Percentiles rank a stretch among this genome's conserved stretches.
phyloP scores from a whole-genome alignment of 2,113 vertebrate species.

The Syngnathus scovelli region DNA sequence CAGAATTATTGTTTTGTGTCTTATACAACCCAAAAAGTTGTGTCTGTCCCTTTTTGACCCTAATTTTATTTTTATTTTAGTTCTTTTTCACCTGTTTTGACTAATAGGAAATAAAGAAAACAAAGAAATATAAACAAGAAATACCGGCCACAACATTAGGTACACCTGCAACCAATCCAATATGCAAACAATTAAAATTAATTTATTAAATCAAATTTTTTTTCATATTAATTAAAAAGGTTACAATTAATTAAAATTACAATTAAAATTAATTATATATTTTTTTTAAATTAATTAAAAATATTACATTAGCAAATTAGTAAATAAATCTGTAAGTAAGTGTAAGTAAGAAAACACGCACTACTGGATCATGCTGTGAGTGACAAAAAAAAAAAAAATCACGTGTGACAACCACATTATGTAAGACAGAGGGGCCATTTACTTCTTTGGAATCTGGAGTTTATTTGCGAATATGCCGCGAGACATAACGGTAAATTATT shows the following conservation, averaged over 20 bases:
- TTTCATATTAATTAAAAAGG: no score
- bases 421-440: slow-evolving; percentile 27
- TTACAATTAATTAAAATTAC: no score
- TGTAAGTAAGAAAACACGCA: no score
- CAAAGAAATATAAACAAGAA: no score
- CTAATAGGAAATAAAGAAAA: no score
- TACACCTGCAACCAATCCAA: not conserved
- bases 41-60: no score
- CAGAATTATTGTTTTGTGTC: no score
- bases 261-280: no score
- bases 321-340: not conserved
- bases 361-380: slow-evolving; percentile 3
- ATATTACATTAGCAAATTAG: not conserved
- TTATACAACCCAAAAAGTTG: no score
- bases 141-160: not conserved
- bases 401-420: slow-evolving; percentile 44
- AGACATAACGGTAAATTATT: not conserved
- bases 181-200: not conserved
- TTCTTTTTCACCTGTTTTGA: no score
- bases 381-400: slow-evolving; percentile 38
- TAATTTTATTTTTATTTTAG: no score
- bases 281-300: not conserved
- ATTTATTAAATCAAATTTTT: no score
- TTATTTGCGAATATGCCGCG: not conserved
- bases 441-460: not conserved